phyloP scores from a whole-genome alignment of 2,888 invertebrate genomes.

The Leucophenga maculata region DNA sequence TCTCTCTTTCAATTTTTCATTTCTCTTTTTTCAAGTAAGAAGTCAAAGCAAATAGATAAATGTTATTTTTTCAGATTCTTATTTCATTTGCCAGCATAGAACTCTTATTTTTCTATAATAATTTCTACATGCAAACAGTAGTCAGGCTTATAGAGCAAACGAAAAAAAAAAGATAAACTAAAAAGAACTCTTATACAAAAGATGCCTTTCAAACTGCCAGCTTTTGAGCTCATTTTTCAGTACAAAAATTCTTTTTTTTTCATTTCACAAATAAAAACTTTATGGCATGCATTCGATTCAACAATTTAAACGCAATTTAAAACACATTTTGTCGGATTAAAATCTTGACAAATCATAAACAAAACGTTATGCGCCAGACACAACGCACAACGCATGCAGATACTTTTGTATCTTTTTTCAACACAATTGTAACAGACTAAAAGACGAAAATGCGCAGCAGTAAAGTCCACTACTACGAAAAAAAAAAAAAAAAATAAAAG shows the following conservation, averaged over 20 bases:
- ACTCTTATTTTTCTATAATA: background rate
- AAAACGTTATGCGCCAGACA: slow-evolving; percentile 46
- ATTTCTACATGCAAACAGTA: too few species aligned
- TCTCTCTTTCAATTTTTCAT: too few species aligned
- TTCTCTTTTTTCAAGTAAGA: too few species aligned
- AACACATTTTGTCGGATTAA: slow-evolving; percentile 55
- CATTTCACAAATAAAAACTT: background rate
- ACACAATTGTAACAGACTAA: background rate
- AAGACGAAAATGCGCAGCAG: slow-evolving; percentile 8
- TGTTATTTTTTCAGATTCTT: slow-evolving; percentile 9
- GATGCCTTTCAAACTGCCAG: too few species aligned
- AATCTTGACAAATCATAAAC: slow-evolving; percentile 64
- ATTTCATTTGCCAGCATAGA: background rate
- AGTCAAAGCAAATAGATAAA: too few species aligned
- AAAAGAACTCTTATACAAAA: slow-evolving; percentile 6
- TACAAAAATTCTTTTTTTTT: background rate
- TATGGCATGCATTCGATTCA: slow-evolving; percentile 27
- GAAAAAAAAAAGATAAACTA: too few species aligned
- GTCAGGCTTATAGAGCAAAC: too few species aligned
- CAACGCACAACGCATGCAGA: slow-evolving; percentile 41
- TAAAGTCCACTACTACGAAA: slow-evolving; percentile 17
- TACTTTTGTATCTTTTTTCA: slow-evolving; percentile 42
- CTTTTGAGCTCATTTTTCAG: slow-evolving; percentile 2
- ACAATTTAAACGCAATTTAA: slow-evolving; percentile 55
- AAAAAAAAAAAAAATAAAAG: slow-evolving; percentile 11